A percentile compares a stretch with the other conserved stretches of the same genome.
Conservation (phyloP, 2,888 invertebrate species). For the Lutraria lutraria region DNA sequence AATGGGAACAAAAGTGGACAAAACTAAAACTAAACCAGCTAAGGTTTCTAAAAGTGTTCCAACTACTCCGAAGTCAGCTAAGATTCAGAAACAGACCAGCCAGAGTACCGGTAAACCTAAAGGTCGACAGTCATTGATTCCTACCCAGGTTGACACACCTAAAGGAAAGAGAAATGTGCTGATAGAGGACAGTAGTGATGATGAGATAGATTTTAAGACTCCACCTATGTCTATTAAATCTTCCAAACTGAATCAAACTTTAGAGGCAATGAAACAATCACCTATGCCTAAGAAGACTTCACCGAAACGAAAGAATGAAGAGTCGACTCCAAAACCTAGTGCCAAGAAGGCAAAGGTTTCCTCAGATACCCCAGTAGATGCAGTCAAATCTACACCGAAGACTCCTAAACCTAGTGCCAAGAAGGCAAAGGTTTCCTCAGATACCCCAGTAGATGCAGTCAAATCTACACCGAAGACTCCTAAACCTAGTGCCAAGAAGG, state of each 20-base stretch:
- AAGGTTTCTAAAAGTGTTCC: conserved; percentile 5
- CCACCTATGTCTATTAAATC: conserved; percentile 74
- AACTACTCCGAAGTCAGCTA: conserved; percentile 7
- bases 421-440: neutral
- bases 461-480: conserved; percentile 12
- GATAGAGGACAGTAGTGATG: conserved; percentile 75
- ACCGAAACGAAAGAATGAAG: conserved; percentile 35
- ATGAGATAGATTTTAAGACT: conserved; percentile 76
- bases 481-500: conserved; percentile 10
- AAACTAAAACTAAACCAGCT: neutral
- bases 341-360: conserved; percentile 17
- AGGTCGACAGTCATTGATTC: conserved; percentile 43
- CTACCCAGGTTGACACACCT: conserved; percentile 57
- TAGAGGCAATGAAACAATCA: neutral
- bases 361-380: neutral
- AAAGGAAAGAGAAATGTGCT: conserved; percentile 63
- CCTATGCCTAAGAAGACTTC: neutral
- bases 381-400: neutral
- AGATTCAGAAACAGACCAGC: neutral
- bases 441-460: neutral
- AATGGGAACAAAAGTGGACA: conserved; percentile 3
- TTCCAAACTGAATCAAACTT: conserved; percentile 50
- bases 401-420: conserved; percentile 12
- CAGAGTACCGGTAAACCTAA: conserved; percentile 29
- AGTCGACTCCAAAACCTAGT: neutral